A percentile compares a stretch with the other conserved stretches of the same genome.
These are phyloP conservation scores for Mustelus asterias DNA, from an alignment of 2,113 vertebrate genomes.

Conservation along the genomic window DNA sequence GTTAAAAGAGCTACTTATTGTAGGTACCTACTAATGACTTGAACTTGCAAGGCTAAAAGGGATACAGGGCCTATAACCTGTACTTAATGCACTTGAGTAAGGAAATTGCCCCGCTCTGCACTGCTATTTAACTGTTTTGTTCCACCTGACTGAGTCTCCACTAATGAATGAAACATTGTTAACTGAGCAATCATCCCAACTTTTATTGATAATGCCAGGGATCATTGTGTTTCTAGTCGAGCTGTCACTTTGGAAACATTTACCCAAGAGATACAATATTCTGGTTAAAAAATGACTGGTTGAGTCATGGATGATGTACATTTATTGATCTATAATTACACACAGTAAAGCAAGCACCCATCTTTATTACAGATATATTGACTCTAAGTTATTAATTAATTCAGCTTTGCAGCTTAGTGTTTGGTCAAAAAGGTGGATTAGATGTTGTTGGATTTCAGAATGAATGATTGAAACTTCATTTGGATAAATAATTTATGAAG, in stretches of 20 bases:
- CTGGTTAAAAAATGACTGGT: constrained; percentile 33
- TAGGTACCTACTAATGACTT: background rate
- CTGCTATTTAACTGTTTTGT: background rate
- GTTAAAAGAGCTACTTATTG: background rate
- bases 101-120: background rate
- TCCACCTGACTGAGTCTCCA: background rate
- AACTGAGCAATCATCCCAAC: constrained; percentile 10
- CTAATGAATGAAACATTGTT: background rate
- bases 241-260: constrained; percentile 34
- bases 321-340: constrained; percentile 35
- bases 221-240: constrained; percentile 16
- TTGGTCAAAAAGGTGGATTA: background rate
- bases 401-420: background rate
- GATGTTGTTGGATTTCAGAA: constrained; percentile 25
- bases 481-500: constrained; percentile 34
- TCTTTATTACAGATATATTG: constrained; percentile 36
- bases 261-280: constrained; percentile 21
- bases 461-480: constrained; percentile 33
- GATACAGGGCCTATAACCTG: background rate
- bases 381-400: constrained; percentile 37
- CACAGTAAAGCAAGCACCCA: constrained; percentile 21
- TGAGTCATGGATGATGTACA: constrained; percentile 6
- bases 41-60: background rate
- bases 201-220: constrained; percentile 23
- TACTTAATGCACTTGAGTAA: background rate